phyloP scores from a whole-genome alignment of 2,888 invertebrate genomes.

The Alitta virens region DNA sequence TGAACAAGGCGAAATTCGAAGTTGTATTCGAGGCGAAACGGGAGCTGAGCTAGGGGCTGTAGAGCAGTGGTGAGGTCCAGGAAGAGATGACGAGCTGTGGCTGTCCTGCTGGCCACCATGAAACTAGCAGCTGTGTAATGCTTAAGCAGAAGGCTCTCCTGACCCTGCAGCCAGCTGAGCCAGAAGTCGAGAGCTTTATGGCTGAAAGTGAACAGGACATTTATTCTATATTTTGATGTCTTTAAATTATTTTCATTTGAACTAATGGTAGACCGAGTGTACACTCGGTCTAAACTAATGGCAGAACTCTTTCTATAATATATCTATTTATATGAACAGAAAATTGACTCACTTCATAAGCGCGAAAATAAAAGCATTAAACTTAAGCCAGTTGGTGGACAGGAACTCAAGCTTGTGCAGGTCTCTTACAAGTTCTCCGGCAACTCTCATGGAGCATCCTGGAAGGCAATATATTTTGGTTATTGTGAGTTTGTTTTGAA shows the following conservation, averaged over 20 bases:
- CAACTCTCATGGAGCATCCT: conserved; percentile 78
- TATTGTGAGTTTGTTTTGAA: neutral
- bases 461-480: conserved; percentile 24
- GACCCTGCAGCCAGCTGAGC: conserved; percentile 80
- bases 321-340: no score
- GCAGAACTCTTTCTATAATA: no score
- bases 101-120: conserved; percentile 64
- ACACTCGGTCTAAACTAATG: no score
- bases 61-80: conserved; percentile 75
- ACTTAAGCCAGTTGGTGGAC: conserved; percentile 80
- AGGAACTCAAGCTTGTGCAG: conserved; percentile 81
- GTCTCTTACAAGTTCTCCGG: conserved; percentile 78
- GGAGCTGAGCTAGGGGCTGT: conserved; percentile 75
- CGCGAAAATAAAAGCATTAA: conserved; percentile 84
- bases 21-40: conserved; percentile 71
- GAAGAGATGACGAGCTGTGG: conserved; percentile 64
- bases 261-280: no score
- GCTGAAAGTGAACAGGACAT: conserved; percentile 60
- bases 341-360: conserved; percentile 71
- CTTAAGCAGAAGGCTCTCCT: conserved; percentile 77
- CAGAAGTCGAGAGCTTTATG: conserved; percentile 86
- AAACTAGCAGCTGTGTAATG: conserved; percentile 78
- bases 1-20: conserved; percentile 16
- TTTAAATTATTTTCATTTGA: no score
- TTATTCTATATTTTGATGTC: no score